Evolutionary conservation across 2,888 invertebrate species (phyloP), one percentile per base, ranked within the genome.

Genomic region (Coleophora flavipennella): DNA sequence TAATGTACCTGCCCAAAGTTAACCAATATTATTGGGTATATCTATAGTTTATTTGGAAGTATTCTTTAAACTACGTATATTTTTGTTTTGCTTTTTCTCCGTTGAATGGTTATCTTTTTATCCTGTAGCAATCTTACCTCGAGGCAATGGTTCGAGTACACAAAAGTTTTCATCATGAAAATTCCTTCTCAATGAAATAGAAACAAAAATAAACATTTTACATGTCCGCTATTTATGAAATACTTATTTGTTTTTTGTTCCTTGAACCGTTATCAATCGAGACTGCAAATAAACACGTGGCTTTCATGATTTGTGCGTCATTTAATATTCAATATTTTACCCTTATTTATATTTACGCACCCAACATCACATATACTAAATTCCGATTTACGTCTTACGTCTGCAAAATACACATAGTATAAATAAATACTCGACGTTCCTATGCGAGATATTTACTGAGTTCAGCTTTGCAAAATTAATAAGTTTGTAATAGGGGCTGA

Each of bases 261-360:
- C 53, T 48, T 57, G 54, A 64, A 59, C 63, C 61, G 58, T 57
- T 53, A 57, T 55, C 59, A 64, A 59, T 63, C 55, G 50, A 45
- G 46, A 53, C 51, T 51, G 51, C 53, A 59, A 61, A 61, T 56
- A 59, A 59, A 61, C 60, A 55, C 51, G 55, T 55, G 58, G 57
- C 51, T 62, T 59, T 51, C 55, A 52, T 57, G 56, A 59, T 65
- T 67, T 65, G 50, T 51, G 51, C 20, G 3, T 3, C 3, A 20
- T 20, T 20, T 20, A 20, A 61, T 53, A 67, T 67, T 65, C 59
- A 64, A 70, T 72, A 64, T 64, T 67, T 62, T 51, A 51, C 57
- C 55, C 60, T 59, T 67, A 67, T 70, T 64, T 65, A 57, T 67
- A 60, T 69, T 65, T 64, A 58, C 67, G 55, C 59, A 57, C 60